Evolutionary conservation across 2,113 vertebrate genomes (phyloP).

Genomic region (Esox niger): DNA sequence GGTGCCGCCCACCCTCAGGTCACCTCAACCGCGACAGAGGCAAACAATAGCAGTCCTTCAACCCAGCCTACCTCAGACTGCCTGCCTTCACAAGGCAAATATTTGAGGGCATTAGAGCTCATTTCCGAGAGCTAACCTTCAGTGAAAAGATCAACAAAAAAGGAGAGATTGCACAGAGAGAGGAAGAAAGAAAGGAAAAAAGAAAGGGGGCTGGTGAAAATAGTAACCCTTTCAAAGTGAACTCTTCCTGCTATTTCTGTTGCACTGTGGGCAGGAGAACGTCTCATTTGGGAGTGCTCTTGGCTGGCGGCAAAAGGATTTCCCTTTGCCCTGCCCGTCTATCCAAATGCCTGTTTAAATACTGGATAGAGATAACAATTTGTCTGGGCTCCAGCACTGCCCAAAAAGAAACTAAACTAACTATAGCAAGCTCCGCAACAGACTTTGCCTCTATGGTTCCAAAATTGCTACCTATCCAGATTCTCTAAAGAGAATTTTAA

Average conservation of each 20-base stretch:
- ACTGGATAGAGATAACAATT: slow-evolving; percentile 69
- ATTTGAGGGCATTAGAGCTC: slow-evolving; percentile 63
- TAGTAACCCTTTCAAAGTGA: slow-evolving; percentile 59
- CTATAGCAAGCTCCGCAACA: slow-evolving; percentile 51
- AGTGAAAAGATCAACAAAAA: slow-evolving; percentile 37
- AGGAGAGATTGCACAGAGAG: slow-evolving; percentile 25
- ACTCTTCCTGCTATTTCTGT: slow-evolving; percentile 69
- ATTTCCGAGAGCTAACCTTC: slow-evolving; percentile 42
- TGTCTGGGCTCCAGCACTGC: slow-evolving; percentile 47
- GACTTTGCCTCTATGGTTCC: slow-evolving; percentile 51
- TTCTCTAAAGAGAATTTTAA: slow-evolving; percentile 30
- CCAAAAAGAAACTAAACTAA: slow-evolving; percentile 58
- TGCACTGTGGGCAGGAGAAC: slow-evolving; percentile 67
- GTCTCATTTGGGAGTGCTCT: slow-evolving; percentile 68
- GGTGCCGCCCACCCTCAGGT: slow-evolving; percentile 56
- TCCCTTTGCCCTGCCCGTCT: slow-evolving; percentile 57
- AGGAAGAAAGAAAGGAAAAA: slow-evolving; percentile 33
- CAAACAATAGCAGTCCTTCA: slow-evolving; percentile 55
- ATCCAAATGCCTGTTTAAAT: slow-evolving; percentile 63
- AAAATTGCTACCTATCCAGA: slow-evolving; percentile 48
- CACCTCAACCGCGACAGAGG: slow-evolving; percentile 45
- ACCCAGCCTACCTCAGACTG: slow-evolving; percentile 40
- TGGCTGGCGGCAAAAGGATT: slow-evolving; percentile 63
- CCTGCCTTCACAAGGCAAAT: slow-evolving; percentile 59
- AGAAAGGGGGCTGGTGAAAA: slow-evolving; percentile 44